A percentile compares a stretch with the other conserved stretches of the same genome.
These are phyloP conservation scores for Drosophila algonquin DNA, from an alignment of 2,888 invertebrate species.

Conservation along the genomic window DNA sequence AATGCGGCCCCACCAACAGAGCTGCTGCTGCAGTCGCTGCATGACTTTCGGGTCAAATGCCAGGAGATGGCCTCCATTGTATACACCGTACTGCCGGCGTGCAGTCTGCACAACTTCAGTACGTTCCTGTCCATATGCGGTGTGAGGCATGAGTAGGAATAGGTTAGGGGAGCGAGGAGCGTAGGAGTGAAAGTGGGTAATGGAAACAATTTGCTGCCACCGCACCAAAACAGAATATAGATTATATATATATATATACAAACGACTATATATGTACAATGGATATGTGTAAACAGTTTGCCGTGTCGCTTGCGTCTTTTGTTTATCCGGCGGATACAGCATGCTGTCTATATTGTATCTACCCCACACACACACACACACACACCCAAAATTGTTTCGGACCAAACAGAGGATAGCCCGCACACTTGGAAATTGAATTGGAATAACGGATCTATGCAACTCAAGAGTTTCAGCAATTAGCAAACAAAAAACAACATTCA, in stretches of 20 bases:
- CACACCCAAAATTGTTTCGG: conserved; percentile 32
- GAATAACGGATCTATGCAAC: conserved; percentile 42
- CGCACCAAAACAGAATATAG: conserved; percentile 29
- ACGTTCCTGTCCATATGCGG: conserved; percentile 94
- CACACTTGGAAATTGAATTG: not conserved
- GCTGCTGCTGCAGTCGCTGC: conserved; percentile 83
- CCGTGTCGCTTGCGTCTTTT: conserved; percentile 41
- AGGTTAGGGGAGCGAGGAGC: no score
- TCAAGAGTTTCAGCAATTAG: conserved; percentile 48
- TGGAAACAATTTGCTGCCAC: conserved; percentile 42
- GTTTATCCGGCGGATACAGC: conserved; percentile 63
- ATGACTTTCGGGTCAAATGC: conserved; percentile 84
- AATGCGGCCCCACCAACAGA: conserved; percentile 85
- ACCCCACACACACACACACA: not conserved
- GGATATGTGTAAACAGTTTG: conserved; percentile 18
- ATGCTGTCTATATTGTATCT: conserved; percentile 52
- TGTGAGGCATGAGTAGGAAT: conserved; percentile 88
- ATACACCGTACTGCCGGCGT: conserved; percentile 91
- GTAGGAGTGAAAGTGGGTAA: not conserved
- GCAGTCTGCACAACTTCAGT: conserved; percentile 91
- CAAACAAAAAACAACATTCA: conserved; percentile 18
- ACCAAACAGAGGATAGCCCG: conserved; percentile 22
- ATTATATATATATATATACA: conserved; percentile 19
- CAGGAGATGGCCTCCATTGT: conserved; percentile 86
- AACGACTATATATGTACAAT: conserved; percentile 3